Evolutionary conservation across 2,113 vertebrate genomes (phyloP).

Genomic region (Nycticebus coucang): DNA sequence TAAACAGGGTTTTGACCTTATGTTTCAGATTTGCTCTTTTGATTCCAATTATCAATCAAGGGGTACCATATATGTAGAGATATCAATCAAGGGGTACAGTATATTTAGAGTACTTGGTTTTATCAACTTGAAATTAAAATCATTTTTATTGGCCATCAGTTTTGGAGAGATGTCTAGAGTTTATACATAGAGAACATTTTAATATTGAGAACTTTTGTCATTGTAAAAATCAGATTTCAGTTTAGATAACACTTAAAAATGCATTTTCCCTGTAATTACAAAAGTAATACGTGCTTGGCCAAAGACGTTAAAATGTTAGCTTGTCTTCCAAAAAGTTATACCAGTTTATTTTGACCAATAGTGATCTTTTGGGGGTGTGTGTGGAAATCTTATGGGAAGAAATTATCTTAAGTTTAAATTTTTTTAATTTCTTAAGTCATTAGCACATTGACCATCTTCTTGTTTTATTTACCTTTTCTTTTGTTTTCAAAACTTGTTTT

Average conservation of each 20-base stretch:
- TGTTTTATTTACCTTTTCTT: not conserved
- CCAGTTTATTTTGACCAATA: not conserved
- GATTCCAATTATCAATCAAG: not conserved
- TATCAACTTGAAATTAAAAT: not conserved
- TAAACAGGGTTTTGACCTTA: not conserved
- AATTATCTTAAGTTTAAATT: not conserved
- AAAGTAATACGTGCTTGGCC: not conserved
- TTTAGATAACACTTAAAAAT: constrained; percentile 18
- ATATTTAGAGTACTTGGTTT: not conserved
- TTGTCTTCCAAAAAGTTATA: not conserved
- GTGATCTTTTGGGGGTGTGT: not conserved
- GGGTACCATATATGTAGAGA: not conserved
- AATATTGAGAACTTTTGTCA: not conserved
- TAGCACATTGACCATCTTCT: not conserved
- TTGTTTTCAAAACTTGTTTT: too few relatives aligned
- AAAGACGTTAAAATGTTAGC: not conserved
- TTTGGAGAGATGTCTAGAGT: not conserved
- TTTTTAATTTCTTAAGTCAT: not conserved
- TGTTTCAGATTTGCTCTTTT: constrained; percentile 15
- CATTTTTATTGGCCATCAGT: not conserved
- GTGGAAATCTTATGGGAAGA: not conserved
- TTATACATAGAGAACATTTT: not conserved
- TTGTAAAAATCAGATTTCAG: not conserved
- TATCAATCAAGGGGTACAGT: not conserved
- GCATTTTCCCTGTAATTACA: not conserved